Conservation (phyloP, 2,888 invertebrate genomes). For the Antheraea yamamai region DNA sequence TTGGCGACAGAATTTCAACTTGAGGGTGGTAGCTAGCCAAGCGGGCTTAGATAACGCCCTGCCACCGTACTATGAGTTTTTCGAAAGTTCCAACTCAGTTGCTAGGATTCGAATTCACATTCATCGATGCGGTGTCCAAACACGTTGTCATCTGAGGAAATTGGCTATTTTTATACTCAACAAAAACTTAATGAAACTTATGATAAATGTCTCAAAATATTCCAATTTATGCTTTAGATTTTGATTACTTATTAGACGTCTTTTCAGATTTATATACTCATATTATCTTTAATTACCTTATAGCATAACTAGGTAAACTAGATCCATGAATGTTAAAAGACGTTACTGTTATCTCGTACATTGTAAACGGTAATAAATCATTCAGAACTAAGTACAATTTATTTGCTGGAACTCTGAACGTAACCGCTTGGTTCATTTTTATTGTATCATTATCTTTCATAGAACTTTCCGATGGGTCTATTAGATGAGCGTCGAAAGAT, state of each 20-base stretch:
- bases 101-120: too few relatives aligned
- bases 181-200: not conserved
- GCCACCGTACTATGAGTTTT: too few relatives aligned
- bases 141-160: too few relatives aligned
- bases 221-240: not conserved
- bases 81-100: too few relatives aligned
- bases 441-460: constrained; percentile 52
- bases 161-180: not conserved
- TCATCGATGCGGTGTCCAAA: too few relatives aligned
- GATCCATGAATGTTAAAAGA: constrained; percentile 88
- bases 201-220: not conserved
- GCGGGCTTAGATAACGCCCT: too few relatives aligned
- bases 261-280: not conserved
- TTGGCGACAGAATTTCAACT: too few relatives aligned
- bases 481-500: constrained; percentile 84
- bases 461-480: constrained; percentile 73
- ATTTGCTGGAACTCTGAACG: constrained; percentile 82
- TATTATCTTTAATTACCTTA: constrained; percentile 69
- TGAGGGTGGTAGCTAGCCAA: too few relatives aligned
- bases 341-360: constrained; percentile 90
- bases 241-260: not conserved
- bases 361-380: constrained; percentile 88
- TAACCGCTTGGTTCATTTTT: constrained; percentile 54
- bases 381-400: constrained; percentile 83
- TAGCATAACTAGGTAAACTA: constrained; percentile 88